Percentiles rank a stretch among this genome's conserved stretches.
Conservation (phyloP, 2,797 vertebrate genomes). For the Sebastes hopkinsi region DNA sequence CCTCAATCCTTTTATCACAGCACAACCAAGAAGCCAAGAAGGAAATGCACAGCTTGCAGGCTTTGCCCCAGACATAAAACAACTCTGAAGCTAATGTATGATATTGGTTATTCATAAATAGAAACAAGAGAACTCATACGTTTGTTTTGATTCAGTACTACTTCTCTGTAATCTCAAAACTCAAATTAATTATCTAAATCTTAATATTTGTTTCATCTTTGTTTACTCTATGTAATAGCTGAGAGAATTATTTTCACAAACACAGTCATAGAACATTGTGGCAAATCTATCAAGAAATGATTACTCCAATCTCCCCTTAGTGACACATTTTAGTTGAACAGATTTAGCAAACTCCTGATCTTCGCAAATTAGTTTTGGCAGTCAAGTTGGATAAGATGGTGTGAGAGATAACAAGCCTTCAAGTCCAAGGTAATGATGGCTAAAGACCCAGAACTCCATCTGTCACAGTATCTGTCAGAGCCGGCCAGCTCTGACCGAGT, state of each 20-base stretch:
- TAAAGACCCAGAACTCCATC: slow-evolving; percentile 70
- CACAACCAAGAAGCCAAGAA: slow-evolving; percentile 53
- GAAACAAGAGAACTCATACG: background rate
- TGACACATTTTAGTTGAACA: slow-evolving; percentile 31
- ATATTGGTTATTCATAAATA: slow-evolving; percentile 28
- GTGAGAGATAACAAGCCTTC: slow-evolving; percentile 63
- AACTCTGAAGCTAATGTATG: slow-evolving; percentile 18
- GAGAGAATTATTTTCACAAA: background rate
- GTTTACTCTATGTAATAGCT: background rate
- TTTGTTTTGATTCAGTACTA: background rate
- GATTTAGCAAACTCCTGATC: slow-evolving; percentile 32
- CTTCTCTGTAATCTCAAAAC: background rate
- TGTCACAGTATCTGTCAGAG: slow-evolving; percentile 62
- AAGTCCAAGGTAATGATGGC: slow-evolving; percentile 66
- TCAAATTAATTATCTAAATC: background rate
- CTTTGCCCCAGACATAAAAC: slow-evolving; percentile 53
- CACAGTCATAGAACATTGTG: background rate
- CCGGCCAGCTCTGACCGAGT: slow-evolving; percentile 35
- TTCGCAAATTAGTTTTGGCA: slow-evolving; percentile 45
- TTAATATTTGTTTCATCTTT: fast-evolving
- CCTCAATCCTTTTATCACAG: slow-evolving; percentile 72
- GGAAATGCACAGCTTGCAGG: slow-evolving; percentile 64
- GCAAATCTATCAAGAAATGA: background rate
- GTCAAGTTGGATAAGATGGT: slow-evolving; percentile 35
- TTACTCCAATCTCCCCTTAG: background rate